Evolutionary conservation across 2,888 invertebrate genomes (phyloP), one percentile per base, ranked within the genome.

Genomic region (Lasioglossum morio): DNA sequence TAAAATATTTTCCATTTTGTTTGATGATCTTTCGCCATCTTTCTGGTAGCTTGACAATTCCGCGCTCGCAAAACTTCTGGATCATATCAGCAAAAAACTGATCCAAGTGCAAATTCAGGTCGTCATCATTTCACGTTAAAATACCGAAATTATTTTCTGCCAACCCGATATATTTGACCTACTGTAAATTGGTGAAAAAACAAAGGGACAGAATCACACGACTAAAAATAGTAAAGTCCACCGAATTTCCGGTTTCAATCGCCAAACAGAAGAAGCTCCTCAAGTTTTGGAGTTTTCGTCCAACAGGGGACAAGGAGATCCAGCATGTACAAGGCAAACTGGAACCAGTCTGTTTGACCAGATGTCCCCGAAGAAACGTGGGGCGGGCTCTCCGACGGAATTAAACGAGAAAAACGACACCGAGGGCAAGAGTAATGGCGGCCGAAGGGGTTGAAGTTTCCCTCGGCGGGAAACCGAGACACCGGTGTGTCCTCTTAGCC

Each of bases 371-470:
- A 72, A 46, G 72, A 30, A 46, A 72, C 46, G 72, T 8, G 27
- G 27, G 60, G 5, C 60, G 60, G 27, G 16, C 72, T 27, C 1
- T 16, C 19, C 46, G 70, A 16, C 40, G n/a, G 43, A 72, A 43
- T 40, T 53, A 53, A 57, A 37, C 37, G 66, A 53, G 30, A 57
- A 23, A 74, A 57, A 57, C 69, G 37, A 43, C 34, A 12, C 14
- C 30, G 74, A 27, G 63, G 19, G 46, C 8, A 72, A 46, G 72
- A 72, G 72, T 72, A 72, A 72, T 72, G 72, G 72, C 46, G 70
- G 70, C 27, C 27, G n/a, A 66, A 16, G 19, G 66, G 46, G 27
- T 27, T 16, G 43, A 8, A 23, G 34, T 66, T 66, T 34, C 34
- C 63, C 19, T 27, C 66, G 30, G 30, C 30, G 63, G 34, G 66